Evolutionary conservation across 2,888 invertebrate genomes (phyloP).

Genomic region (Boloria selene): DNA sequence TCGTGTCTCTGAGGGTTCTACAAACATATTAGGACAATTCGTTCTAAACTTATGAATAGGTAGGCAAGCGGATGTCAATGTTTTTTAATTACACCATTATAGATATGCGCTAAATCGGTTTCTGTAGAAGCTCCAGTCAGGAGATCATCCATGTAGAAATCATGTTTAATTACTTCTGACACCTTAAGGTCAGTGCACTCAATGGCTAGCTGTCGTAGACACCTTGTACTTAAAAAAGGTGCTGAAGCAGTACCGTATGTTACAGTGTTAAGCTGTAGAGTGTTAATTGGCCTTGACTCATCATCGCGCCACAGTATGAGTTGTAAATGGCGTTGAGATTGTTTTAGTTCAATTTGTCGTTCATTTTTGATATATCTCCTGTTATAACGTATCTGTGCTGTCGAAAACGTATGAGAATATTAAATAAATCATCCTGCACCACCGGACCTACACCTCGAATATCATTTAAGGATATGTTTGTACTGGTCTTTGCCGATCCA

Average conservation of each 20-base stretch:
- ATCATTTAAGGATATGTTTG: conserved; percentile 41
- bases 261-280: conserved; percentile 41
- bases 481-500: conserved; percentile 36
- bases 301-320: conserved; percentile 40
- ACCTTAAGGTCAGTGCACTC: conserved; percentile 35
- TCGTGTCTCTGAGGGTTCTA: background rate
- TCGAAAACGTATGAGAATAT: conserved; percentile 34
- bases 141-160: conserved; percentile 43
- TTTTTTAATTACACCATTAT: conserved; percentile 18
- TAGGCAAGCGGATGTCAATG: conserved; percentile 35
- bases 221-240: conserved; percentile 36
- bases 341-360: no score
- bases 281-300: conserved; percentile 18
- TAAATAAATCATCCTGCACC: conserved; percentile 37
- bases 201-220: conserved; percentile 32
- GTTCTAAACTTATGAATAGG: conserved; percentile 40
- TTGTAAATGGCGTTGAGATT: conserved; percentile 36
- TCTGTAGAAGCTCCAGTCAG: conserved; percentile 31
- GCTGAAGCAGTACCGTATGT: conserved; percentile 27
- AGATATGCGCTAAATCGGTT: background rate
- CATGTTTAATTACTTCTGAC: conserved; percentile 24
- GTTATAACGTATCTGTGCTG: conserved; percentile 35
- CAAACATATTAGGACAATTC: conserved; percentile 32
- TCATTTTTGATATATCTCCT: conserved; percentile 29
- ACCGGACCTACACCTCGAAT: conserved; percentile 38